Evolutionary conservation across 2,888 invertebrate species (phyloP), one percentile per base, ranked within the genome.

Genomic region (Drosophila kuntzei): DNA sequence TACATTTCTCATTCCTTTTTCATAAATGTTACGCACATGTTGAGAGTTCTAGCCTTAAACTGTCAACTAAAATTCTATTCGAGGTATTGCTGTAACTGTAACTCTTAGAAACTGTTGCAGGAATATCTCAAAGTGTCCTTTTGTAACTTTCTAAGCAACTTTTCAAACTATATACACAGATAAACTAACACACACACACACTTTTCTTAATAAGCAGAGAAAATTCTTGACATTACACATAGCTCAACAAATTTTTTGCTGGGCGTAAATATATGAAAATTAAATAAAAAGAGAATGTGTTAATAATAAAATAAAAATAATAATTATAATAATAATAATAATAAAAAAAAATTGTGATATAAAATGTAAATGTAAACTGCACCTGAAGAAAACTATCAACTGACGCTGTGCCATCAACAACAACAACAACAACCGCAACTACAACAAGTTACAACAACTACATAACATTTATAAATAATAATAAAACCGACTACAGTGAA

Each of bases 331-430:
- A 74, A 71, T 57, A 66, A 77, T 72, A 71, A 80, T 60, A 71
- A 73, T 18, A 64, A 65, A 80, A 22, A 64, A 65, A 80, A 83
- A 88, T 83, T 83, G 89, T 88, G 89, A 85, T 85, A 89, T 87
- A 83, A 83, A 77, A 82, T 81, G 74, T 89, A 84, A 83, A 87
- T 87, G 84, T 79, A 74, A 69, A 88, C 54, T 75, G 87, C 84
- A 83, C 83, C 82, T 82, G 82, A 83, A 69, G 71, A 80, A 69
- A 83, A 87, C 89, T 83, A 88, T 85, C 74, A 87, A 84, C 69
- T 73, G 79, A 81, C 81, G 81, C 87, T 89, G 85, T 85, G 85
- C 85, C 85, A 85, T 85, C 65, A 84, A 73, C 69, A 87, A 71
- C 59, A 65, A 70, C 73, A 71, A 76, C 69, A 72, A 54, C 67